These are phyloP conservation scores for Rhinatrema bivittatum DNA, from an alignment of 2,797 vertebrate species.

Conservation along the genomic window DNA sequence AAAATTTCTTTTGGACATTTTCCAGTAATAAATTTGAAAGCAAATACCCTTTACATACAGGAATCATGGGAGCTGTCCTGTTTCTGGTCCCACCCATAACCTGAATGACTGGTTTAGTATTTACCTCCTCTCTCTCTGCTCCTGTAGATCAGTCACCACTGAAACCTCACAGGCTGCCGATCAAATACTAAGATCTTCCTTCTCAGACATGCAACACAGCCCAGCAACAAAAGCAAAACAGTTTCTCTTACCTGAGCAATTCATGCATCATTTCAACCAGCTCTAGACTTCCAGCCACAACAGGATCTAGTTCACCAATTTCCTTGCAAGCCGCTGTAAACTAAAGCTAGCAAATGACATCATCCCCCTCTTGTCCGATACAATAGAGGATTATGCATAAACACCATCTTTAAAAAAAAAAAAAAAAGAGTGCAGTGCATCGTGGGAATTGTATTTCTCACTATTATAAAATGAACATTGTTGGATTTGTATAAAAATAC, in stretches of 20 bases:
- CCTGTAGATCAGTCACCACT: constrained; percentile 14
- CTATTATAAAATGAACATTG: no score
- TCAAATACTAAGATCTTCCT: no score
- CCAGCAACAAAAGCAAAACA: no score
- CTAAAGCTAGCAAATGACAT: constrained; percentile 59
- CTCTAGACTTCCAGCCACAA: no score
- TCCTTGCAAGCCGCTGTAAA: not conserved
- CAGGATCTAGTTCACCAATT: not conserved
- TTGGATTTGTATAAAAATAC: no score
- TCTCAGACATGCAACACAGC: no score
- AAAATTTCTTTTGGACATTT: no score
- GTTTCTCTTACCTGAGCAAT: constrained; percentile 27
- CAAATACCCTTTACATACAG: no score
- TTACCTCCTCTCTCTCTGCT: constrained; percentile 13
- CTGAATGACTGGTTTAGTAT: constrained; percentile 38
- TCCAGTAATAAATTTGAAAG: no score
- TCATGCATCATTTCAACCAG: constrained; percentile 4
- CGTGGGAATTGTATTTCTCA: constrained; percentile 31
- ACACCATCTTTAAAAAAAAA: no score
- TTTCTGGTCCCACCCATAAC: constrained; percentile 40
- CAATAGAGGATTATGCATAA: no score
- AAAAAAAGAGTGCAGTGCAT: no score
- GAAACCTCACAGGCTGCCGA: constrained; percentile 20
- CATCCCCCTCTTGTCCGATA: constrained; percentile 42
- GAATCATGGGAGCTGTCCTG: not conserved